phyloP scores from a whole-genome alignment of 2,113 vertebrate species.

The Charina bottae region DNA sequence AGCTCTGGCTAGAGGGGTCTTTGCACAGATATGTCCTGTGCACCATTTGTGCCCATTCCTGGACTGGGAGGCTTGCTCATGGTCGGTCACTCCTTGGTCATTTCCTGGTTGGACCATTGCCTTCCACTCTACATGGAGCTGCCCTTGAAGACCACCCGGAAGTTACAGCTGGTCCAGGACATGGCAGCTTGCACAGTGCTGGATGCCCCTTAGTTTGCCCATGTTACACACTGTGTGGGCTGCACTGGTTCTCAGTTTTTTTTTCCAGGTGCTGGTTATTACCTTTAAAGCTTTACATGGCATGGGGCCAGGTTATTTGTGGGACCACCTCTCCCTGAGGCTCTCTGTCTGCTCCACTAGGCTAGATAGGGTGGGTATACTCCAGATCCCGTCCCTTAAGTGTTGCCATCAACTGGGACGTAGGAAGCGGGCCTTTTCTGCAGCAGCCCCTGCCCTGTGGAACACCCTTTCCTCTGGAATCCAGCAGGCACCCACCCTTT shows the following conservation, averaged over 20 bases:
- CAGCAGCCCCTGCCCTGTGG: not conserved
- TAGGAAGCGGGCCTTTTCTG: not conserved
- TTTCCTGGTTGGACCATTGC: not conserved
- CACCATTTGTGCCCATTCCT: not conserved
- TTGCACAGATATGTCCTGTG: not conserved
- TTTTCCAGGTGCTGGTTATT: not conserved
- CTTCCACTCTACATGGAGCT: not conserved
- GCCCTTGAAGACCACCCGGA: not conserved
- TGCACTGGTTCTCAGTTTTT: not conserved
- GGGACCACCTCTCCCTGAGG: not conserved
- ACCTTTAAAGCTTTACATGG: not conserved
- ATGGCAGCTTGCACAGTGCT: not conserved
- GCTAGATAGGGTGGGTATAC: not conserved
- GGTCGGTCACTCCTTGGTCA: not conserved
- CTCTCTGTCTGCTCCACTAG: not conserved
- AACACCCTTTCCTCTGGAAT: not conserved
- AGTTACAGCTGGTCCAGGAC: not conserved
- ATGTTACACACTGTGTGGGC: not conserved
- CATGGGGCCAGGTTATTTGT: not conserved
- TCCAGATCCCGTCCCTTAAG: not conserved
- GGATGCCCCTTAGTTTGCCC: not conserved
- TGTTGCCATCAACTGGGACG: not conserved
- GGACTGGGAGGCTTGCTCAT: not conserved
- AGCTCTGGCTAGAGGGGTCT: not conserved
- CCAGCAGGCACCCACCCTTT: not conserved